Evolutionary conservation across 2,888 invertebrate species (phyloP), one percentile per base, ranked within the genome.

Genomic region (Nebria brevicollis): DNA sequence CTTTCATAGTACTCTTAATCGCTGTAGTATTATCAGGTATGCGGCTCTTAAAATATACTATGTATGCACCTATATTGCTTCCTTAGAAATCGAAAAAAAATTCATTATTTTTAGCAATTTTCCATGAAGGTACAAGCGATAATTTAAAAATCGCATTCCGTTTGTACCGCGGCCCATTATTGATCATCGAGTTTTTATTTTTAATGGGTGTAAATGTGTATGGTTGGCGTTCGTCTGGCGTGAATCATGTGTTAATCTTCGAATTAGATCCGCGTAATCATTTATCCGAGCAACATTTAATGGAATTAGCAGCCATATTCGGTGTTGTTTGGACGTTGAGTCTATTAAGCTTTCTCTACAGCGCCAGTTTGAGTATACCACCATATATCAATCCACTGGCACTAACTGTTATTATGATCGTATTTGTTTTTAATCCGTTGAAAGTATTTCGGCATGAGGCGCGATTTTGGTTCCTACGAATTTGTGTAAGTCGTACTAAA

Each of bases 231-330:
- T 93, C 94, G 10, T 94, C 95, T 0, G 95, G 95, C 13, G 95
- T 96, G 2, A 96, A 95, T 87, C 95, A 96, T 88, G 95, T 96
- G 15, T 91, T 96, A 2, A 96, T 96, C 83, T 96, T 96, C 86
- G 95, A 95, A 87, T 89, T 96, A 82, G 95, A 96, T 89, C 95
- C 95, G 0, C 89, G 95, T 73, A 94, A 94, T 87, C 95, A 95
- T 89, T 89, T 93, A 5, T 93, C 93, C 0, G 95, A 95, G 86
- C 95, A 95, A 87, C 94, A 95, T 86, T 89, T 93, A 11, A 94
- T 95, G 91, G 95, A 95, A 90, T 90, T 94, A 85, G 94, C 95
- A 0, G 92, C 94, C 0, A 93, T 95, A 82, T 93, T 95, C 85
- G 94, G 94, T 41, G 94, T 95, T 0, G 90, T 95, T 70, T 95